phyloP scores from a whole-genome alignment of 2,113 vertebrate species.

The Phylloscopus whistleri region DNA sequence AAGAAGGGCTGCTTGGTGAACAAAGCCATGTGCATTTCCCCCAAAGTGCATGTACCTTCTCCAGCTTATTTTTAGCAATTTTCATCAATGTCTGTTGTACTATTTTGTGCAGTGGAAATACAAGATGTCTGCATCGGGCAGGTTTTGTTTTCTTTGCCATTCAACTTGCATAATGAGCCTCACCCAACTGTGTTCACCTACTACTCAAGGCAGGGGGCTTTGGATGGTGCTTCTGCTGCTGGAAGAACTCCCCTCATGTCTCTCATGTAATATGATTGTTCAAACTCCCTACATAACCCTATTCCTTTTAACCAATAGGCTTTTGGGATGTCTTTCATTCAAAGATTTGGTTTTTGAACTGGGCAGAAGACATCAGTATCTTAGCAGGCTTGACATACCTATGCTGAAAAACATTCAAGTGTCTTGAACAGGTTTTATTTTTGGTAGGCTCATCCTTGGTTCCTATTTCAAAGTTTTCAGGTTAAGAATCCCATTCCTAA shows the following conservation, averaged over 20 bases:
- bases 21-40: not conserved
- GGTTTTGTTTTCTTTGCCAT: not conserved
- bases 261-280: not conserved
- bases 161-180: not conserved
- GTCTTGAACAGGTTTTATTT: not conserved
- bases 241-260: not conserved
- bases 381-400: not conserved
- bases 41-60: not conserved
- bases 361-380: not conserved
- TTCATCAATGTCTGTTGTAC: not conserved
- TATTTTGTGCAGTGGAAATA: not conserved
- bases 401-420: not conserved
- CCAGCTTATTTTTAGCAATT: not conserved
- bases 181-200: accelerated
- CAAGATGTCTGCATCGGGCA: not conserved
- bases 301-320: not conserved
- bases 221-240: not conserved
- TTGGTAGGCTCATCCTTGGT: not conserved
- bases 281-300: not conserved
- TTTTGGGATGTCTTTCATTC: not conserved
- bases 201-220: not conserved
- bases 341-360: not conserved
- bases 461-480: not conserved
- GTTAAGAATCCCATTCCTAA: not conserved
- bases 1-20: not conserved